Percentiles rank a stretch among this genome's conserved stretches.
phyloP scores from a whole-genome alignment of 2,113 vertebrate species.

The Micronycteris hirsuta region DNA sequence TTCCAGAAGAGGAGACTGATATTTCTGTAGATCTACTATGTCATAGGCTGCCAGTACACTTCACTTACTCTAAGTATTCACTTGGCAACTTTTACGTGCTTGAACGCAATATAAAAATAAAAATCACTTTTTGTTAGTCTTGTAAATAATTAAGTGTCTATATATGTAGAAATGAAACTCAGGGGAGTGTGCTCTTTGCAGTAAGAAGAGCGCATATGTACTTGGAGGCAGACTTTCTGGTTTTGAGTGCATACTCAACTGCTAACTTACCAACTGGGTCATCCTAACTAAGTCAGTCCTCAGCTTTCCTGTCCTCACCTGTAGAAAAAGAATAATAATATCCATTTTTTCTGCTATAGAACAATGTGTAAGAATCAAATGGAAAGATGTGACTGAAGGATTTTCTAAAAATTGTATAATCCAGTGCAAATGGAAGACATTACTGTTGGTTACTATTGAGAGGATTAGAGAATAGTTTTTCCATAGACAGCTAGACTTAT shows the following conservation, averaged over 20 bases:
- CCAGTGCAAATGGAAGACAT: neutral
- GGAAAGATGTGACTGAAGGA: neutral
- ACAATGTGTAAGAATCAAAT: neutral
- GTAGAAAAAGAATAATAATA: neutral
- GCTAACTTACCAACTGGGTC: neutral
- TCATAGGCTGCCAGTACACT: neutral
- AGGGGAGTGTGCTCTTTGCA: neutral
- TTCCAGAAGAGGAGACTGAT: neutral
- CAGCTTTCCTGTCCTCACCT: neutral
- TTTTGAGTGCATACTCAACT: neutral
- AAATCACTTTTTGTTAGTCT: neutral
- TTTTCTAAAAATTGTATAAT: neutral
- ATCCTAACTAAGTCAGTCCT: neutral
- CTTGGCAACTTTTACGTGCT: neutral
- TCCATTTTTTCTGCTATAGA: neutral
- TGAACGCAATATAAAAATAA: neutral
- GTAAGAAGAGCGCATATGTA: neutral
- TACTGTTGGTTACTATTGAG: neutral
- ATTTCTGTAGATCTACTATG: neutral
- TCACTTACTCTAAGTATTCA: neutral
- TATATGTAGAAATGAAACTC: neutral
- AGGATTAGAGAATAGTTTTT: neutral
- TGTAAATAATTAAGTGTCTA: neutral
- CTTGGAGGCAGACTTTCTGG: neutral
- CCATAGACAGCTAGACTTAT: neutral